phyloP scores from a whole-genome alignment of 1,140 invertebrate species.

The Monomorium pharaonis region DNA sequence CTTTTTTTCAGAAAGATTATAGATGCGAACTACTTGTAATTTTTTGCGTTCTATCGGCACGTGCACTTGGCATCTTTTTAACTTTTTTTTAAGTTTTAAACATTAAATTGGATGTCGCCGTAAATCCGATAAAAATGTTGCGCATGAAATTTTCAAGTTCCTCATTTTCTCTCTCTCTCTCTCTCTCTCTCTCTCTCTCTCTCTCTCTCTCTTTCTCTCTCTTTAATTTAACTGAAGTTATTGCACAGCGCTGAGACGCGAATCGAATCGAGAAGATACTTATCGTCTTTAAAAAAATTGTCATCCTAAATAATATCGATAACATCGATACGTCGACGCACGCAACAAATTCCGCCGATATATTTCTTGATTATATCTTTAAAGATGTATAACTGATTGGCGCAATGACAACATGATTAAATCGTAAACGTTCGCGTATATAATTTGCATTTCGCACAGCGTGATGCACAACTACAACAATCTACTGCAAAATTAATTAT shows the following conservation, averaged over 20 bases:
- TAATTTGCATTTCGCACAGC: neutral
- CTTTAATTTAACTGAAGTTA: neutral
- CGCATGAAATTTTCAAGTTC: neutral
- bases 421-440: neutral
- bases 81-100: too few species aligned
- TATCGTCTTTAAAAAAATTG: neutral
- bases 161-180: neutral
- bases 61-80: too few species aligned
- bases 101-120: constrained; percentile 48
- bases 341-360: neutral
- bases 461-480: neutral
- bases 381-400: neutral
- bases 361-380: neutral
- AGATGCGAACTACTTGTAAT: too few species aligned
- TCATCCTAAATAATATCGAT: neutral
- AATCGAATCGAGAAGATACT: neutral
- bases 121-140: neutral
- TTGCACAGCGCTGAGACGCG: neutral
- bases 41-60: too few species aligned
- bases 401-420: neutral
- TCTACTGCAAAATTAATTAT: neutral
- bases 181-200: neutral
- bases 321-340: constrained; percentile 12
- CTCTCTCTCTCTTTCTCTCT: neutral
- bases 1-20: too few species aligned